Evolutionary conservation across 1,140 invertebrate species (phyloP).

Genomic region (Caenorhabditis inopinata): DNA sequence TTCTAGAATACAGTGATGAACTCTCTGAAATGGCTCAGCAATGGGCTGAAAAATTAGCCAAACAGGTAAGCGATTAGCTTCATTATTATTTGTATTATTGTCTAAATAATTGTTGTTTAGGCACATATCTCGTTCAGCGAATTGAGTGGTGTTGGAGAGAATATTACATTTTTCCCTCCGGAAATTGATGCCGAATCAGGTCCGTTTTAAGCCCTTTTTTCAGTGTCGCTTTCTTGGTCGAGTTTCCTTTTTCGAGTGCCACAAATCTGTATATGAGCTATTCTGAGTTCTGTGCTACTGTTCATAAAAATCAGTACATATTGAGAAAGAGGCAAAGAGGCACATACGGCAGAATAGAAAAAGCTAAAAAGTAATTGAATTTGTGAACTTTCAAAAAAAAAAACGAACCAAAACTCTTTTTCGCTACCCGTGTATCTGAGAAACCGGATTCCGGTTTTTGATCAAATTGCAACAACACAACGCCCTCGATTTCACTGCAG

Average conservation of each 20-base stretch:
- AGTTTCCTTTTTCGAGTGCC: too few species aligned
- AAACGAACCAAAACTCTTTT: constrained; percentile 18
- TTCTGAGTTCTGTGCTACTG: background rate
- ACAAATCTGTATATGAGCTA: background rate
- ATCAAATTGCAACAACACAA: too few species aligned
- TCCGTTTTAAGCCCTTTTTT: background rate
- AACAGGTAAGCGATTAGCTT: constrained; percentile 29
- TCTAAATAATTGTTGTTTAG: background rate
- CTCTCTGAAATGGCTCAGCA: constrained; percentile 51
- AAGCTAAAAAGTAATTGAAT: too few species aligned
- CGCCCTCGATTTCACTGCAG: too few species aligned
- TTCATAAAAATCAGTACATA: background rate
- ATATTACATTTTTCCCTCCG: constrained; percentile 63
- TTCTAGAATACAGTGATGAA: constrained; percentile 52
- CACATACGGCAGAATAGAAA: background rate
- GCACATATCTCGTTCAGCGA: constrained; percentile 44
- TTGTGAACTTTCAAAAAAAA: constrained; percentile 25
- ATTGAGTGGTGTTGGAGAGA: constrained; percentile 58
- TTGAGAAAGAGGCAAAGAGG: background rate
- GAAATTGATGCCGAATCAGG: constrained; percentile 55
- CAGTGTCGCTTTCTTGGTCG: background rate
- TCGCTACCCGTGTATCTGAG: background rate
- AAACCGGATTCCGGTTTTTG: background rate
- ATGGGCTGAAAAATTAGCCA: constrained; percentile 62
- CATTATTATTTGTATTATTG: background rate